These are phyloP conservation scores for Anodontia alba DNA, from an alignment of 2,888 invertebrate genomes.

Conservation along the genomic window DNA sequence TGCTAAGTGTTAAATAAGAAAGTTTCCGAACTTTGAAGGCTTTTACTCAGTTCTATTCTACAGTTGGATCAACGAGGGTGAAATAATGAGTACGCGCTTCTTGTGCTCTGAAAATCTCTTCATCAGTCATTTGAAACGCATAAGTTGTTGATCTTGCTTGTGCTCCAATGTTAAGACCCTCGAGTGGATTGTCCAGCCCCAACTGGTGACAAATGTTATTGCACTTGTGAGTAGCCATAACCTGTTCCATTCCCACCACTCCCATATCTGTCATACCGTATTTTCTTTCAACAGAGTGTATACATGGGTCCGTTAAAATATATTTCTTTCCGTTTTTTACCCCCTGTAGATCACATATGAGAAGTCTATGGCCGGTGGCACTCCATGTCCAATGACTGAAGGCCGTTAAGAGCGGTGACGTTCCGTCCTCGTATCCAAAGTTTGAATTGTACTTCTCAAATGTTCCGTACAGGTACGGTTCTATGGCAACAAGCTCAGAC, in stretches of 20 bases:
- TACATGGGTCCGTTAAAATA: constrained; percentile 58
- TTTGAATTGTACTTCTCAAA: constrained; percentile 63
- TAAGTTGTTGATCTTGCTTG: constrained; percentile 45
- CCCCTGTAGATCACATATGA: constrained; percentile 62
- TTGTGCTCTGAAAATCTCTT: constrained; percentile 49
- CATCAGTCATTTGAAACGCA: constrained; percentile 48
- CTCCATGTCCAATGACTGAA: constrained; percentile 66
- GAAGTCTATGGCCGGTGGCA: constrained; percentile 51
- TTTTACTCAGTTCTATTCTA: no score
- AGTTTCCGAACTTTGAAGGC: no score
- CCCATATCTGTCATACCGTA: constrained; percentile 63
- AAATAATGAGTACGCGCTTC: constrained; percentile 52
- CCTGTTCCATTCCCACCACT: constrained; percentile 57
- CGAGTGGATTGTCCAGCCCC: constrained; percentile 51
- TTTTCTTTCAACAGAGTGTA: constrained; percentile 56
- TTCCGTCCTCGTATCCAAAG: constrained; percentile 50
- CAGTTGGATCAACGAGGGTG: constrained; percentile 37
- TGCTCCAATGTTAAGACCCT: constrained; percentile 21
- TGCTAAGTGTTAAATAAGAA: no score
- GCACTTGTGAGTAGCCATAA: constrained; percentile 58
- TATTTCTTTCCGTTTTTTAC: constrained; percentile 51
- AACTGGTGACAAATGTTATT: constrained; percentile 55
- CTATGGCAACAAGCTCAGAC: constrained; percentile 57
- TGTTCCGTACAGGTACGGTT: constrained; percentile 52
- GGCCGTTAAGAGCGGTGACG: constrained; percentile 49